Evolutionary conservation across 2,797 vertebrate genomes (phyloP), one percentile per base, ranked within the genome.

Genomic region (Phaenicophaeus curvirostris): DNA sequence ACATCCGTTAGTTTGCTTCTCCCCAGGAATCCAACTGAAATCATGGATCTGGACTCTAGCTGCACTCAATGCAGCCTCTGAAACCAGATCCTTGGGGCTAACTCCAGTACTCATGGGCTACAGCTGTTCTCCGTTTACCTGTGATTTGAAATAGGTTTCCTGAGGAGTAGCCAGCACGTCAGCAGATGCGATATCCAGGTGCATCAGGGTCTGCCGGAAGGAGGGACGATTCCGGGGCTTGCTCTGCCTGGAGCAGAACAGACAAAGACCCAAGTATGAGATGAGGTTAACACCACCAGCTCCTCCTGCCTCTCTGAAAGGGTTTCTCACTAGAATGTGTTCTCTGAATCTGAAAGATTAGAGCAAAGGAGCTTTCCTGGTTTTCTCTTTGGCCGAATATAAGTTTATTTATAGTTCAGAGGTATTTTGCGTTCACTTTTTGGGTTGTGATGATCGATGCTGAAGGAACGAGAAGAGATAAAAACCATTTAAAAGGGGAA

Each of bases 81-180:
- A 33, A 73, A 57, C 27, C 14, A 41, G 46, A 42, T 7, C 54
- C 58, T 28, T 30, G 35, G 27, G 78, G 58, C 69, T 41, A 68
- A 39, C 23, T 42, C n/a, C 18, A 39, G 20, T 2, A 6, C 21
- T 58, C 7, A 9, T 0, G 13, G 55, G 50, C 58, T 44, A 17
- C 51, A 81, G 42, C 33, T 61, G 28, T 44, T 71, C 39, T 33
- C 41, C 23, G 42, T 97, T 88, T 96, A 99, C 99, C 99, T 99
- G 99, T 96, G 99, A 99, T 97, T 99, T 99, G 97, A 99, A 99
- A 96, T 99, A 99, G 11, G 99, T 99, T 98, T 99, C 99, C 96
- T 99, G 99, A 84, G 99, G 99, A 63, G 99, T 98, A 81, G 98
- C 99, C n/a, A 99, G 97, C 55, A 99, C 98, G 6, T 99, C 99